Evolutionary conservation across 1,140 invertebrate genomes (phyloP).

Genomic region (Meloidogyne exigua): DNA sequence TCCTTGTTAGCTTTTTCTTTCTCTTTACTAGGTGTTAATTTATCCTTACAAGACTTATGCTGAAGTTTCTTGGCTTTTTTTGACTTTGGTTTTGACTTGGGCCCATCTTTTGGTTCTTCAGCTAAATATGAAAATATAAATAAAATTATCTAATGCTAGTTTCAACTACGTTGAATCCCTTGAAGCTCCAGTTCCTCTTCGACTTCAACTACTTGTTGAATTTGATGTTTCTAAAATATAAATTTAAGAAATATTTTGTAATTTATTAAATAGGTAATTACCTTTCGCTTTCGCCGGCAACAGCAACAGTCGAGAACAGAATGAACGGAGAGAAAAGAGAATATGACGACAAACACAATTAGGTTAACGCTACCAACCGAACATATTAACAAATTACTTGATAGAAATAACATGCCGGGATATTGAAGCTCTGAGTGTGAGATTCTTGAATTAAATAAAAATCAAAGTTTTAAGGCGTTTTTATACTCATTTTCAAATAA

Average conservation of each 20-base stretch:
- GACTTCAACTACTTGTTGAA: not conserved
- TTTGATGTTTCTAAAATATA: not conserved
- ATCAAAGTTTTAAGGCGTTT: no score
- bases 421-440: not conserved
- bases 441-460: not conserved
- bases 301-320: not conserved
- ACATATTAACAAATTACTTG: not conserved
- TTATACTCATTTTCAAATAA: no score
- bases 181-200: not conserved
- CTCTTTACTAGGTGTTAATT: not conserved
- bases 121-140: not conserved
- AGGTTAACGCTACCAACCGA: not conserved
- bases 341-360: not conserved
- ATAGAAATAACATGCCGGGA: not conserved
- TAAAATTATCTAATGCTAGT: no score
- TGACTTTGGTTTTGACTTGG: not conserved
- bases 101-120: not conserved
- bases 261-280: not conserved
- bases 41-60: slow-evolving; percentile 1
- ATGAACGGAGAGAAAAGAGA: not conserved
- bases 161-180: not conserved
- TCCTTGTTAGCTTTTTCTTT: not conserved
- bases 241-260: no score
- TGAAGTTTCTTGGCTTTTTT: not conserved
- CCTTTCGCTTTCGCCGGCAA: not conserved